phyloP scores from a whole-genome alignment of 1,140 invertebrate species.

The Coptotermes formosanus region DNA sequence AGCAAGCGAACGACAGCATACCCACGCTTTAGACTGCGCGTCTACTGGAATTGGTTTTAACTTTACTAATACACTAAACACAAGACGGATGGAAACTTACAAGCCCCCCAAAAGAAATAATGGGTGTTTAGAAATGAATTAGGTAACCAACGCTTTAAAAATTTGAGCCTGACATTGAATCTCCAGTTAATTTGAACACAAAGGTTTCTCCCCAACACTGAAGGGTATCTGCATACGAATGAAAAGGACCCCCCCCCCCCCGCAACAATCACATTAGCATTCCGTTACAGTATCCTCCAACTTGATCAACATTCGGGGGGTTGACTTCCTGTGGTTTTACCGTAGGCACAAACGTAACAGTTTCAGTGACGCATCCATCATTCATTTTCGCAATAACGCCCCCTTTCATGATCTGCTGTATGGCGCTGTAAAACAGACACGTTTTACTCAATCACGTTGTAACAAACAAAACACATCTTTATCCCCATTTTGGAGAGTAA shows the following conservation, averaged over 20 bases:
- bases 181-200: neutral
- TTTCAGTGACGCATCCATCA: neutral
- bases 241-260: neutral
- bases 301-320: neutral
- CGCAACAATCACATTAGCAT: neutral
- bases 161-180: neutral
- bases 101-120: neutral
- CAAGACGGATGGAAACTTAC: no score
- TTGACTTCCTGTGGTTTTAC: neutral
- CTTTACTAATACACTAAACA: no score
- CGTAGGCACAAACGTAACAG: neutral
- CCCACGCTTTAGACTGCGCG: no score
- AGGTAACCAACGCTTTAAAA: neutral
- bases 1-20: no score
- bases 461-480: neutral
- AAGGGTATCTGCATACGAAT: neutral
- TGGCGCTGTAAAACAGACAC: neutral
- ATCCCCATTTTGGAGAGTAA: neutral
- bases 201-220: neutral
- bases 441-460: neutral
- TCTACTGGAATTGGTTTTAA: no score
- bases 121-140: neutral
- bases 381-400: neutral
- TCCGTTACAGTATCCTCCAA: neutral
- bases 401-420: neutral